Percentiles rank a stretch among this genome's conserved stretches.
phyloP scores from a whole-genome alignment of 2,113 vertebrate species.

The Myrmophylax atrothorax region DNA sequence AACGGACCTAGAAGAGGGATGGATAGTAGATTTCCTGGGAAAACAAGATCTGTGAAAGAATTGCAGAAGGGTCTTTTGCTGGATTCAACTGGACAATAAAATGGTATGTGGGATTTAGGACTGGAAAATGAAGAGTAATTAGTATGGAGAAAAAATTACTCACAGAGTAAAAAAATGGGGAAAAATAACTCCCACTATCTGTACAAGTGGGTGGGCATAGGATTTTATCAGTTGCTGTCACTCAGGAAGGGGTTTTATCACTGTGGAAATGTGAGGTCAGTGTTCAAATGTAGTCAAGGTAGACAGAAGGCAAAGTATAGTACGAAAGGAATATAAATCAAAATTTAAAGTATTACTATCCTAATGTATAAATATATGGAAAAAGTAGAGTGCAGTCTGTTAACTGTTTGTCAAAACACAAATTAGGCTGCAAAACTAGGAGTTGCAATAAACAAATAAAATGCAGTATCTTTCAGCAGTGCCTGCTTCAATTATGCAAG shows the following conservation, averaged over 20 bases:
- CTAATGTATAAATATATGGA: not conserved
- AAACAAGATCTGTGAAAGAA: not conserved
- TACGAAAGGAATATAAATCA: not conserved
- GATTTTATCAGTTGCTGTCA: not conserved
- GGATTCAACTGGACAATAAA: not conserved
- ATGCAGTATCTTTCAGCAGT: not conserved
- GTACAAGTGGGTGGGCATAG: not conserved
- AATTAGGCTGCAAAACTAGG: not conserved
- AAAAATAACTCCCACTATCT: accelerated
- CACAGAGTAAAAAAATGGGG: not conserved
- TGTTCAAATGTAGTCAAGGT: not conserved
- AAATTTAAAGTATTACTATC: not conserved
- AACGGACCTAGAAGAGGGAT: not conserved
- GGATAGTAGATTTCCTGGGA: not conserved
- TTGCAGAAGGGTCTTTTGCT: not conserved
- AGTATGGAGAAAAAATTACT: not conserved
- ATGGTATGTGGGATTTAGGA: not conserved
- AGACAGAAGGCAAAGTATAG: not conserved
- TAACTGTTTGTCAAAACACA: not conserved
- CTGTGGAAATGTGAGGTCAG: not conserved
- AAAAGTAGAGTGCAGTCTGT: not conserved
- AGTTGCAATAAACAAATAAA: not conserved
- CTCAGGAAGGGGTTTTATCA: not conserved
- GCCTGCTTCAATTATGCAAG: not conserved
- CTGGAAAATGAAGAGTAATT: not conserved